Evolutionary conservation across 2,888 invertebrate genomes (phyloP).

Genomic region (Acleris holmiana): DNA sequence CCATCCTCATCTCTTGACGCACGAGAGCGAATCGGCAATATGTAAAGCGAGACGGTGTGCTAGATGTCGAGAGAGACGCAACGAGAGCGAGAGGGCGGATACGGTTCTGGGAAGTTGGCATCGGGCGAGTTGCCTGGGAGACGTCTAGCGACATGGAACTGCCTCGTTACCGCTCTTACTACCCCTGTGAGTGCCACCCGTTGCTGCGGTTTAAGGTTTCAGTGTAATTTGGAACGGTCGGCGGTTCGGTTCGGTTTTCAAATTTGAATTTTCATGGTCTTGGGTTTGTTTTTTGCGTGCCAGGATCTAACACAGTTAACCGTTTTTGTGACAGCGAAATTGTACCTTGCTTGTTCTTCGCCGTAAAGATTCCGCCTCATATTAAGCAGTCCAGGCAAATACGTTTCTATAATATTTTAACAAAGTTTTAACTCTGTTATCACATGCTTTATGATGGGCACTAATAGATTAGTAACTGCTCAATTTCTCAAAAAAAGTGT

Average conservation of each 20-base stretch:
- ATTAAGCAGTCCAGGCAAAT: no score
- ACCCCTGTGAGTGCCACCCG: slow-evolving; percentile 74
- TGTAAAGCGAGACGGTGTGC: slow-evolving; percentile 44
- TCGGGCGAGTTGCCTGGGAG: slow-evolving; percentile 78
- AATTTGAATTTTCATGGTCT: slow-evolving; percentile 18
- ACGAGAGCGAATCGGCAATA: slow-evolving; percentile 43
- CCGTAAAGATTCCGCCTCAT: no score
- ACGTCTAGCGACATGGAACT: slow-evolving; percentile 79
- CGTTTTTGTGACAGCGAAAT: slow-evolving; percentile 11
- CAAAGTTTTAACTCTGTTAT: no score
- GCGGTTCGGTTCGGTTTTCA: slow-evolving; percentile 29
- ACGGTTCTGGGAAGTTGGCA: slow-evolving; percentile 56
- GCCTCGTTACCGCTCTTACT: slow-evolving; percentile 79
- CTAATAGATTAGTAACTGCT: no score
- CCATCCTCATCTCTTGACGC: slow-evolving; percentile 43
- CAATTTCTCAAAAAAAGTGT: no score
- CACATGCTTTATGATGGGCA: no score
- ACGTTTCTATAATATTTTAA: no score
- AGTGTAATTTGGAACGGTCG: slow-evolving; percentile 31
- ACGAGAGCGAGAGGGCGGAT: slow-evolving; percentile 44
- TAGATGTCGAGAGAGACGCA: slow-evolving; percentile 9
- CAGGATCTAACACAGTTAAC: not conserved
- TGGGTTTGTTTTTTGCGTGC: slow-evolving; percentile 14
- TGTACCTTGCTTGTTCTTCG: not conserved
- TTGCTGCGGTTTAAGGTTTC: slow-evolving; percentile 35